A percentile compares a stretch with the other conserved stretches of the same genome.
phyloP scores from a whole-genome alignment of 2,888 invertebrate species.

The Macrostomum cliftonense region DNA sequence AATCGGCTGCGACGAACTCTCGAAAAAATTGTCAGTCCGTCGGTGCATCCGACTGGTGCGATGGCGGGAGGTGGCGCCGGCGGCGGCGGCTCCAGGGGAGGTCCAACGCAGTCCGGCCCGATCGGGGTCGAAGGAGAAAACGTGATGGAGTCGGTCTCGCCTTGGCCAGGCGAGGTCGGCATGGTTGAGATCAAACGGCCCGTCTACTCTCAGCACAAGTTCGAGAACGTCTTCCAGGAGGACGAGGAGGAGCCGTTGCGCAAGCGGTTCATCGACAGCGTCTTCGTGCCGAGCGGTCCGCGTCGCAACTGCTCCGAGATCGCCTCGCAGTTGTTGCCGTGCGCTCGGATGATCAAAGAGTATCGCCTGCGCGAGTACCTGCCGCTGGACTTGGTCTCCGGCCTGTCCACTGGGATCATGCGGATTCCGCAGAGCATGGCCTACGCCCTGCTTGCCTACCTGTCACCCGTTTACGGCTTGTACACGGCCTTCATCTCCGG shows the following conservation, averaged over 20 bases:
- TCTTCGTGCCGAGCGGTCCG: not conserved
- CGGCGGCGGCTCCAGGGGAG: too few species aligned
- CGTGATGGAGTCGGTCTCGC: slow-evolving; percentile 7
- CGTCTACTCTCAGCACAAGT: slow-evolving; percentile 7
- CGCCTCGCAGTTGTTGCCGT: slow-evolving; percentile 2
- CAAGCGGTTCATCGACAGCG: slow-evolving; percentile 7
- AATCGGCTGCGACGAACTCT: too few species aligned
- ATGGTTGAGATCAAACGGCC: slow-evolving; percentile 10
- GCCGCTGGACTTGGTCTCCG: slow-evolving; percentile 5
- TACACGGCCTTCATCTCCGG: slow-evolving; percentile 9
- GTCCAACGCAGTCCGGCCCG: too few species aligned
- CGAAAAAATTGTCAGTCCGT: too few species aligned
- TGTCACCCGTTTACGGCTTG: slow-evolving; percentile 8
- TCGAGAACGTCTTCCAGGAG: slow-evolving; percentile 7
- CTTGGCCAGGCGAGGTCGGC: slow-evolving; percentile 3
- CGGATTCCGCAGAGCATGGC: slow-evolving; percentile 11
- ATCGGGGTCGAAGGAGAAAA: slow-evolving; percentile 9
- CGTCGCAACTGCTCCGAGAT: slow-evolving; percentile 1
- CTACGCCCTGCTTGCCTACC: slow-evolving; percentile 8
- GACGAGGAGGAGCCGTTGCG: not conserved
- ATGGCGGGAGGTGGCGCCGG: too few species aligned
- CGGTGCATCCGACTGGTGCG: too few species aligned
- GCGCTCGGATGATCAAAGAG: slow-evolving; percentile 4
- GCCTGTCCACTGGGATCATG: slow-evolving; percentile 8
- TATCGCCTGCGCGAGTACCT: slow-evolving; percentile 4